Conservation (phyloP, 2,797 vertebrate genomes). For the Lithobates pipiens region DNA sequence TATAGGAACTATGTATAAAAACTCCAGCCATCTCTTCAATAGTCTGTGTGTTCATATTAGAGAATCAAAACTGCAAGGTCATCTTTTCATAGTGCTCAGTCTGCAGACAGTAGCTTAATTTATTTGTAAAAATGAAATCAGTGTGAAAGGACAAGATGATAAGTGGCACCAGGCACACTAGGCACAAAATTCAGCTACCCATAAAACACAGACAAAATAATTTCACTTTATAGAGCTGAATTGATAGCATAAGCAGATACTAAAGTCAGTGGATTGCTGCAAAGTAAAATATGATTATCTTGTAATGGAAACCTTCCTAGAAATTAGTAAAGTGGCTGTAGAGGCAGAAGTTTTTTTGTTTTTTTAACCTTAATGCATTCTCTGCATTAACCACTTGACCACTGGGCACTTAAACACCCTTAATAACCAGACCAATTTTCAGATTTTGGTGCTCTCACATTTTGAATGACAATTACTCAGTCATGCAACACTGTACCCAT, state of each 20-base stretch:
- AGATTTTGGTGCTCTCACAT: too few relatives aligned
- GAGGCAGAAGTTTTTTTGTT: too few relatives aligned
- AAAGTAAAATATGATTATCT: neutral
- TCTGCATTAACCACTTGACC: too few relatives aligned
- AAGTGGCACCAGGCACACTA: neutral
- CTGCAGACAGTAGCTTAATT: neutral
- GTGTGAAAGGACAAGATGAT: neutral
- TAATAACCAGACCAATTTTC: too few relatives aligned
- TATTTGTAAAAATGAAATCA: slow-evolving; percentile 2
- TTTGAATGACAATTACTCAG: too few relatives aligned
- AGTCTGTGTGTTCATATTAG: neutral
- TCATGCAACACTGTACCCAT: too few relatives aligned
- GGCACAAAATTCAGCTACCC: neutral
- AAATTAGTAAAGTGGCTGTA: too few relatives aligned
- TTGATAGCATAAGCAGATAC: neutral
- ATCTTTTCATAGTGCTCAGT: neutral
- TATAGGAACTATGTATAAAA: neutral
- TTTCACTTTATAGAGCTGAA: too few relatives aligned
- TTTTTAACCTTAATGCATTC: too few relatives aligned
- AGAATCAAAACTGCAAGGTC: neutral
- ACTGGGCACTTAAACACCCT: too few relatives aligned
- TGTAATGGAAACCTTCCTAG: neutral
- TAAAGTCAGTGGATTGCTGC: neutral
- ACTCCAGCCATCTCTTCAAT: neutral
- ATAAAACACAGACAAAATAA: neutral